Evolutionary conservation across 2,797 vertebrate species (phyloP), one percentile per base, ranked within the genome.

Genomic region (Lagorchestes hirsutus): DNA sequence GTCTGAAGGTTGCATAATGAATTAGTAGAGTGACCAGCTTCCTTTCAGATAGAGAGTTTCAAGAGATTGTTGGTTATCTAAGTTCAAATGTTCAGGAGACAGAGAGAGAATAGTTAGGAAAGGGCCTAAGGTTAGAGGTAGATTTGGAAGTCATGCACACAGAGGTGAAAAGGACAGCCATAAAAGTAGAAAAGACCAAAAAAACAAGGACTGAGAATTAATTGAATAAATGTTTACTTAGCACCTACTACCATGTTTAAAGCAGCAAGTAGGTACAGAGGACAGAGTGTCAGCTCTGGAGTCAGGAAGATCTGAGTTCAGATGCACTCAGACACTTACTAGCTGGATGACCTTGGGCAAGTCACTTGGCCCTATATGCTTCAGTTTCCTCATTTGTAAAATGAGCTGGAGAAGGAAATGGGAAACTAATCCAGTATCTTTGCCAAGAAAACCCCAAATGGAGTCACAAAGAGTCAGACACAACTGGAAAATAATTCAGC

Each of bases 31-130:
- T 46, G 52, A 55, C 90, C 90, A 92, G 91, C 92, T 54, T 11
- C 22, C 52, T 34, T 91, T 93, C 92, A 91, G 5, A 87, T 87
- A 34, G 5, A 90, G 54, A 24, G 22, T 82, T 92, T 95, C 58
- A 96, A 52, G 34, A 57, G 87, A 74, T 46, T 46, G 74, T 92
- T 95, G 40, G 50, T 10, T 54, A 90, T 90, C 24, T 92, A 67
- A 92, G 29, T 92, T 40, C 93, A 57, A 46, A 94, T 57, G 50
- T 87, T 31, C 22, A 82, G 54, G 52, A 92, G 0, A 34, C 18
- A 40, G 74, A 82, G 28, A 56, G 62, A 74, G 2, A 59, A 29
- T 56, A 92, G 91, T 54, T 92, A 62, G 58, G 46, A 91, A 93
- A 96, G 94, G 92, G 34, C 50, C 34, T 8, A 29, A 46, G 22